Evolutionary conservation across 2,888 invertebrate species (phyloP).

Genomic region (Drosophila merina): DNA sequence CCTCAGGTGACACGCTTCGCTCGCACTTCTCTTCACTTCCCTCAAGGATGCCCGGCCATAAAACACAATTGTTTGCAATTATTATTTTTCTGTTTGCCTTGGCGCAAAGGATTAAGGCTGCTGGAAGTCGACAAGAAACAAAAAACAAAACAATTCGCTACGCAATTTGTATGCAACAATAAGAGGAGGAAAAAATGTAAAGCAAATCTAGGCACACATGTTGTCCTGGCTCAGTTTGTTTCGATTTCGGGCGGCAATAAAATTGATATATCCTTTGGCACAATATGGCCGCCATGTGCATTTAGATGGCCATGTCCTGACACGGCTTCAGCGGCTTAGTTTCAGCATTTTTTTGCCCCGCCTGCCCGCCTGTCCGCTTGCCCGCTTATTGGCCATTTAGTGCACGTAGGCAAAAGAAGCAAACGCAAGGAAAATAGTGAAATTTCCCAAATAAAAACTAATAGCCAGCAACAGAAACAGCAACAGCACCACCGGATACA

Average conservation of each 20-base stretch:
- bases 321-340: slow-evolving; percentile 66
- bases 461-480: slow-evolving; percentile 49
- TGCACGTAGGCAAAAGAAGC: slow-evolving; percentile 69
- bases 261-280: slow-evolving; percentile 75
- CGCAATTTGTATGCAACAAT: slow-evolving; percentile 61
- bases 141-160: slow-evolving; percentile 58
- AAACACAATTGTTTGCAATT: slow-evolving; percentile 71
- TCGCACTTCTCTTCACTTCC: slow-evolving; percentile 18
- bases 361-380: slow-evolving; percentile 32
- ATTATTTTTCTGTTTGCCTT: slow-evolving; percentile 36
- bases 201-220: slow-evolving; percentile 57
- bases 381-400: slow-evolving; percentile 79
- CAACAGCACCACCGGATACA: slow-evolving; percentile 9
- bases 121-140: not conserved
- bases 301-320: slow-evolving; percentile 47
- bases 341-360: slow-evolving; percentile 38
- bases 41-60: slow-evolving; percentile 59
- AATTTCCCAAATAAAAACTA: slow-evolving; percentile 76
- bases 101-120: slow-evolving; percentile 57
- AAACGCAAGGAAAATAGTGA: slow-evolving; percentile 61
- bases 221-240: slow-evolving; percentile 37
- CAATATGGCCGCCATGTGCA: slow-evolving; percentile 69
- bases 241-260: slow-evolving; percentile 67
- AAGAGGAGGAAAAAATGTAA: slow-evolving; percentile 22
- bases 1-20: slow-evolving; percentile 56